phyloP scores from a whole-genome alignment of 2,113 vertebrate species.

The Chionis minor region DNA sequence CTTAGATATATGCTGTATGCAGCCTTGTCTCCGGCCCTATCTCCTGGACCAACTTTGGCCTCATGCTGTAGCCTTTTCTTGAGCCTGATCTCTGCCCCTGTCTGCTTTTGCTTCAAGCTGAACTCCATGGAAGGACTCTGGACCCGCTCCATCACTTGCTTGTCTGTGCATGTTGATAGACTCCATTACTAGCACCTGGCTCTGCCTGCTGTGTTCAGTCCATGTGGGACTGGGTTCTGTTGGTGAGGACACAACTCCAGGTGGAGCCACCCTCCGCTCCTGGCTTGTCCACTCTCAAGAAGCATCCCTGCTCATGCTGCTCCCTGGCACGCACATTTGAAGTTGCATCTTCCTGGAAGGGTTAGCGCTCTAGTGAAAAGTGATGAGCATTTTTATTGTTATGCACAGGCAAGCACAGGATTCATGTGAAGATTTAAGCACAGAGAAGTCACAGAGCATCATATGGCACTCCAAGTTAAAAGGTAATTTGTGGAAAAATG shows the following conservation, averaged over 20 bases:
- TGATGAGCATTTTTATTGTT: background rate
- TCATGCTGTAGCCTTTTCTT: background rate
- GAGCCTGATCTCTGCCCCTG: background rate
- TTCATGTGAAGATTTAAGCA: background rate
- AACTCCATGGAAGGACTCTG: background rate
- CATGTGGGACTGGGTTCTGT: background rate
- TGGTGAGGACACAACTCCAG: no score
- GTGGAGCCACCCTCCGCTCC: background rate
- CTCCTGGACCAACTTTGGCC: background rate
- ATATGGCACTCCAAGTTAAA: background rate
- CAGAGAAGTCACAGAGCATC: background rate
- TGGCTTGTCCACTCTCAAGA: fast-evolving
- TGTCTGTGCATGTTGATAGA: background rate
- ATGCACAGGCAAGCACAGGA: background rate
- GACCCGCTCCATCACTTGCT: background rate
- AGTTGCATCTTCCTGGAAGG: background rate
- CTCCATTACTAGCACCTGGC: background rate
- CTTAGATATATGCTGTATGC: background rate
- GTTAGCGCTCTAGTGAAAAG: background rate
- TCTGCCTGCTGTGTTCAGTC: background rate
- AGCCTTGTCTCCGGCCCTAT: background rate
- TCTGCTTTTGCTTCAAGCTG: background rate
- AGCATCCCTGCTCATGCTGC: background rate
- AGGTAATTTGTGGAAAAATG: background rate
- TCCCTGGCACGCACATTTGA: background rate